Evolutionary conservation across 2,113 vertebrate genomes (phyloP).

Genomic region (Bos javanicus): DNA sequence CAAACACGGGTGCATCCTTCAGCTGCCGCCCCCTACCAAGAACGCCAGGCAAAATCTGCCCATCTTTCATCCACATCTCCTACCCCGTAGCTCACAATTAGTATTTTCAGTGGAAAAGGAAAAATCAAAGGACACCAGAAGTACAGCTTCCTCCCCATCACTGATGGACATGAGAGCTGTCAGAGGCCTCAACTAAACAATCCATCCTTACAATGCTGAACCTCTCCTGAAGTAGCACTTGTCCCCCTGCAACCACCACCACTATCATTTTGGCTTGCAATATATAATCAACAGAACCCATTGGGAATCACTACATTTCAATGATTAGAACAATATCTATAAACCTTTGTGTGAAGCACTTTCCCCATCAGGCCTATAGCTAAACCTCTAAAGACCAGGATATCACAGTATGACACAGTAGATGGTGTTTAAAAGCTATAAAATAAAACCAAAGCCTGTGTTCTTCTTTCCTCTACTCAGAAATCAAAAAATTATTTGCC

Average conservation of each 20-base stretch:
- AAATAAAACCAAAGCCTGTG: not conserved
- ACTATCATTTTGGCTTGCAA: not conserved
- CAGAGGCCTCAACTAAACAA: conserved; percentile 35
- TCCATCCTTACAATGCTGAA: not conserved
- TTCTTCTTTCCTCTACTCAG: not conserved
- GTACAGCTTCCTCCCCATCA: conserved; percentile 32
- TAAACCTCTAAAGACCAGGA: not conserved
- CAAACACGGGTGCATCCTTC: conserved; percentile 77
- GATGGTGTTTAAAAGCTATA: not conserved
- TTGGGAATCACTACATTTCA: not conserved
- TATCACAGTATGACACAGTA: not conserved
- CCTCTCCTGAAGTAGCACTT: not conserved
- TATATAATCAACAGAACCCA: not conserved
- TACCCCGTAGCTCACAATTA: conserved; percentile 76
- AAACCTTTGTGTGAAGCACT: not conserved
- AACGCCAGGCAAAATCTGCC: conserved; percentile 72
- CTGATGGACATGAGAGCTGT: conserved; percentile 37
- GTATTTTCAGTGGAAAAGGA: conserved; percentile 66
- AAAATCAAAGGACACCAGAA: conserved; percentile 69
- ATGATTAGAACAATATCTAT: not conserved
- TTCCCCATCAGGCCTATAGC: not conserved
- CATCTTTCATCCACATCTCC: conserved; percentile 61
- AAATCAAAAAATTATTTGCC: not conserved
- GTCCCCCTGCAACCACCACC: not conserved
- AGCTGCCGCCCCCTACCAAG: conserved; percentile 77